Base-by-base conservation (phyloP, 2,888 invertebrate genomes). In the Rhingia campestris region DNA sequence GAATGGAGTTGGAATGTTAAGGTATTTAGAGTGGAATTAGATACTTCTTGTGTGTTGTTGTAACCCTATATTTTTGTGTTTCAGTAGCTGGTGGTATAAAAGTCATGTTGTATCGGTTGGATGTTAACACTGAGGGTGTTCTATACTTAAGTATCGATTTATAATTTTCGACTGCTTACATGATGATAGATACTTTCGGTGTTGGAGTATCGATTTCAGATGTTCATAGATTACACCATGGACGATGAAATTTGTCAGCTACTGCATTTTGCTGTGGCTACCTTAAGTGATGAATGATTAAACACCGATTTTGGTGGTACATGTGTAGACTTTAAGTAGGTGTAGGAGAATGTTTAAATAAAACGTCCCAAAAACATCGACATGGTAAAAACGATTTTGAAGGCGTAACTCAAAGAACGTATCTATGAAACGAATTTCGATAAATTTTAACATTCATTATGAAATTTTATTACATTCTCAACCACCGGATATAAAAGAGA, bases 401-500 rank as follows among this genome's bases (percentile, higher is more conserved):
- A 22, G 22, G 22, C 22, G 22, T 2, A 22, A 22, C 2, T 22
- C 2, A 22, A 22, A 2, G 2, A 22, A 22, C 22, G 1, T 22
- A 22, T 22, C 22, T 22, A 22, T 22, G 22, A 22, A 2, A 22
- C 2, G 22, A 22, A 22, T 22, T 22, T 22, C 22, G 22, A 22
- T 2, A 22, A 22, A 22, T 2, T 22, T 1, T 22, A 2, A 1
- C 22, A 22, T 22, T 22, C 22, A 22, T 22, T 22, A 22, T 22
- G 2, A 22, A 22, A 22, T 22, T 22, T 22, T 22, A 22, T 2
- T 2, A 22, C 22, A 22, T 22, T 22, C 22, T 22, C 2, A 10
- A 14, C 41, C 39, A 70, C 70, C 49, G 70, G 70, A 70, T 70
- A 47, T 47, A 6, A 22, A 5, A 4, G 30, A 33, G 49, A 12